Evolutionary conservation across 2,797 vertebrate genomes (phyloP).

Genomic region (Xenentodon cancila): DNA sequence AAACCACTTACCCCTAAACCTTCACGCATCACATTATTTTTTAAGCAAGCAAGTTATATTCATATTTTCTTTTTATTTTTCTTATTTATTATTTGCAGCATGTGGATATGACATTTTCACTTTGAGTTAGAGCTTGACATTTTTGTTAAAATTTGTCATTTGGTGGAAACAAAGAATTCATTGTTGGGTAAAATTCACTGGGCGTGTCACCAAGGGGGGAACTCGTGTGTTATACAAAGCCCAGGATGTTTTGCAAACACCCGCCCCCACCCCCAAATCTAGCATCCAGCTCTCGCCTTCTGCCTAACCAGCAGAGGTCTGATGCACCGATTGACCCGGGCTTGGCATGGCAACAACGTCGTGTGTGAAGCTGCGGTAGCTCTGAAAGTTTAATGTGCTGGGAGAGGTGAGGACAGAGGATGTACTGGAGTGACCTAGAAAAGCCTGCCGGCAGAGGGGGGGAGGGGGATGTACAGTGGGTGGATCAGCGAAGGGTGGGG

Average conservation of each 20-base stretch:
- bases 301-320: conserved; percentile 46
- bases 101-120: too few relatives aligned
- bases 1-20: too few relatives aligned
- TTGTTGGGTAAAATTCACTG: neutral
- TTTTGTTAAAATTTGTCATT: too few relatives aligned
- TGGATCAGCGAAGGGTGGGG: conserved; percentile 30
- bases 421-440: conserved; percentile 81
- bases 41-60: too few relatives aligned
- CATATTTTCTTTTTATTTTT: too few relatives aligned
- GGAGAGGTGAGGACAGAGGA: conserved; percentile 72
- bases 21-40: too few relatives aligned
- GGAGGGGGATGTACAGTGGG: conserved; percentile 12
- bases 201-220: neutral
- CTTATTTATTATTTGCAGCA: too few relatives aligned
- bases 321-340: conserved; percentile 68
- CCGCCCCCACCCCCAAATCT: conserved; percentile 1
- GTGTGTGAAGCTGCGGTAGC: conserved; percentile 67
- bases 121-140: too few relatives aligned
- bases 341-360: conserved; percentile 71
- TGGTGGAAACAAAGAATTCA: neutral
- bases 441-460: conserved; percentile 66
- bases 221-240: neutral
- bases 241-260: neutral
- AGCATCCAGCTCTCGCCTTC: neutral
- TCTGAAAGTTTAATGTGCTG: conserved; percentile 83